Evolutionary conservation across 1,140 invertebrate genomes (phyloP).

Genomic region (Kradibia gibbosae): DNA sequence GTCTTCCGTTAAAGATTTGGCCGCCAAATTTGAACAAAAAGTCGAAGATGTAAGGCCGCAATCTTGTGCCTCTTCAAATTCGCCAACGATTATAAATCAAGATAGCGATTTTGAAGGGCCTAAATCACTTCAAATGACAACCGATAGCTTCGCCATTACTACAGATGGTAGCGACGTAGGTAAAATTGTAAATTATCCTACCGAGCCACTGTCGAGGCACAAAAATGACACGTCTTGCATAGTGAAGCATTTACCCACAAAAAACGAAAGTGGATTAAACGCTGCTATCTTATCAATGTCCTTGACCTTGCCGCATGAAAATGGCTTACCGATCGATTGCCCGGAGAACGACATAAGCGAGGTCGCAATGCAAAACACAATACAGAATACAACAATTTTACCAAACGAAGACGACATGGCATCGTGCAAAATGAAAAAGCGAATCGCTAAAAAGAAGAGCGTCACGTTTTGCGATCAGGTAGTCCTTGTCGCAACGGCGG

Average conservation of each 20-base stretch:
- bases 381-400: slow-evolving; percentile 69
- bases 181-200: slow-evolving; percentile 56
- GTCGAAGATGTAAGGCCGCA: slow-evolving; percentile 24
- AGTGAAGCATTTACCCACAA: neutral
- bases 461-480: slow-evolving; percentile 96
- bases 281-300: slow-evolving; percentile 68
- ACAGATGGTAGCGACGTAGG: slow-evolving; percentile 38
- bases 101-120: slow-evolving; percentile 17
- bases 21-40: slow-evolving; percentile 85
- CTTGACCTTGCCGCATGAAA: slow-evolving; percentile 68
- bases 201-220: slow-evolving; percentile 63
- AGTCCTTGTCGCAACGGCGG: slow-evolving; percentile 90
- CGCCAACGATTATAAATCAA: slow-evolving; percentile 23
- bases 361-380: slow-evolving; percentile 71
- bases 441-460: slow-evolving; percentile 86
- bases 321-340: slow-evolving; percentile 68
- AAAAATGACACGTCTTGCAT: slow-evolving; percentile 51
- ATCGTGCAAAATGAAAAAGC: slow-evolving; percentile 71
- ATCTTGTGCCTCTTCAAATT: slow-evolving; percentile 25
- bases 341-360: slow-evolving; percentile 71
- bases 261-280: slow-evolving; percentile 64
- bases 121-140: neutral
- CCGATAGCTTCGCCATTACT: neutral
- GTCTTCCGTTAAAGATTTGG: slow-evolving; percentile 83
- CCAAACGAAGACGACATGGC: slow-evolving; percentile 68